Conservation (phyloP, 2,888 invertebrate genomes). For the Heteropelma amictum region DNA sequence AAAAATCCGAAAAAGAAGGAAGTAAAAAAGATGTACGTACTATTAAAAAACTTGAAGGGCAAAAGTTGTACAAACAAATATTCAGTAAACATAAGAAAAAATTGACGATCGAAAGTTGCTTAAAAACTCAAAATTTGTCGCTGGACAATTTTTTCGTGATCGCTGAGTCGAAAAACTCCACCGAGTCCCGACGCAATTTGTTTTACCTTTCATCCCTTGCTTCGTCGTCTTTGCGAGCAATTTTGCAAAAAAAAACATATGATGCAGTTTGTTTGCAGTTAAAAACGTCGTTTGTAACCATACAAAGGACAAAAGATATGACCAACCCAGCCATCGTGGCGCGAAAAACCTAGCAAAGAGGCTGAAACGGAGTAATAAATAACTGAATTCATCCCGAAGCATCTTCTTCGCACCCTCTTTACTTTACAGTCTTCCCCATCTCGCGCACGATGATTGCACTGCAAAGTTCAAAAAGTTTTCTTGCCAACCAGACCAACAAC, state of each 20-base stretch:
- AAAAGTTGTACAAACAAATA: background rate
- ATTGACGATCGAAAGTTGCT: too few species aligned
- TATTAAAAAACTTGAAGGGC: too few species aligned
- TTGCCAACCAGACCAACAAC: slow-evolving; percentile 38
- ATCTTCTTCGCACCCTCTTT: slow-evolving; percentile 34
- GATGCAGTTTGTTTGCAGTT: too few species aligned
- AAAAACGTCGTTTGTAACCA: too few species aligned
- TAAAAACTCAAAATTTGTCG: too few species aligned
- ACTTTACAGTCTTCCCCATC: slow-evolving; percentile 41
- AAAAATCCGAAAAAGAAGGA: slow-evolving; percentile 6
- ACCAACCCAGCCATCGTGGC: slow-evolving; percentile 25
- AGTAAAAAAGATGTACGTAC: slow-evolving; percentile 16
- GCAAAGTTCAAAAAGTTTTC: slow-evolving; percentile 60
- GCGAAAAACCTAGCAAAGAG: slow-evolving; percentile 36
- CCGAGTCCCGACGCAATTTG: too few species aligned
- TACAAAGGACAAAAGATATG: slow-evolving; percentile 33
- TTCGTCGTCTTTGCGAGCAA: too few species aligned
- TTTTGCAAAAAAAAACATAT: too few species aligned
- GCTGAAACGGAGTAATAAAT: slow-evolving; percentile 62
- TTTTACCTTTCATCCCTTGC: too few species aligned
- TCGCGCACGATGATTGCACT: slow-evolving; percentile 58
- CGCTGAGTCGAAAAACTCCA: too few species aligned
- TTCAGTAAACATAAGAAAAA: slow-evolving; percentile 8
- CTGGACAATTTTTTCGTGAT: too few species aligned
- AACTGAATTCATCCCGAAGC: slow-evolving; percentile 63